Percentiles rank a stretch among this genome's conserved stretches.
Conservation (phyloP, 2,888 invertebrate species). For the Aquatica leii region DNA sequence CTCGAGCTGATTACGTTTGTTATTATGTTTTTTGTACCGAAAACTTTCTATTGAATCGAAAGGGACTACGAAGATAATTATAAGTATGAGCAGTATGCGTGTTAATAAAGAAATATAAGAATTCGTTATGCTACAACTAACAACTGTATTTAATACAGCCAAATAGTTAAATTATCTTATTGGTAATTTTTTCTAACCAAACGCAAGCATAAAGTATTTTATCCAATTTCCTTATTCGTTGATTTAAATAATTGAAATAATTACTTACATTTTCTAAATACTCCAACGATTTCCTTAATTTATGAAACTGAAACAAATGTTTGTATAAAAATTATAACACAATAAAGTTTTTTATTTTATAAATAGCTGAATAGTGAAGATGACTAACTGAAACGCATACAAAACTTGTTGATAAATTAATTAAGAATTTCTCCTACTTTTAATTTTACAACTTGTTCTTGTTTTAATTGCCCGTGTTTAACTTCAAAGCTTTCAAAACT, state of each 20-base stretch:
- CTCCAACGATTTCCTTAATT: too few species aligned
- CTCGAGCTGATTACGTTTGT: too few species aligned
- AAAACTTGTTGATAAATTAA: neutral
- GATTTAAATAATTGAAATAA: too few species aligned
- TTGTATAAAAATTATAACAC: too few species aligned
- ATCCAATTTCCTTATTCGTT: too few species aligned
- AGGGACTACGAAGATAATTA: conserved; percentile 7
- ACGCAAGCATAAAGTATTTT: too few species aligned
- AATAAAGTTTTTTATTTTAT: too few species aligned
- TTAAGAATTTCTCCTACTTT: neutral
- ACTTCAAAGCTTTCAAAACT: conserved; percentile 8
- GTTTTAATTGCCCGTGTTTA: conserved; percentile 17
- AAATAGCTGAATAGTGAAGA: too few species aligned
- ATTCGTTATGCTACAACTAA: conserved; percentile 10
- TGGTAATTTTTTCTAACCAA: neutral
- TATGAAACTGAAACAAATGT: too few species aligned
- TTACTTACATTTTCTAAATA: too few species aligned
- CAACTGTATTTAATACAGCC: conserved; percentile 2
- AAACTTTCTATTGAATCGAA: conserved; percentile 9
- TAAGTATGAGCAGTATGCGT: neutral
- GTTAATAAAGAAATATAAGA: conserved; percentile 9
- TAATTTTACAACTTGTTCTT: neutral
- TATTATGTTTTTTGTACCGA: too few species aligned
- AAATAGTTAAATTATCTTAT: neutral
- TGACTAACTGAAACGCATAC: too few species aligned